These are phyloP conservation scores for Pandemis heparana DNA, from an alignment of 2,888 invertebrate genomes.

Conservation along the genomic window DNA sequence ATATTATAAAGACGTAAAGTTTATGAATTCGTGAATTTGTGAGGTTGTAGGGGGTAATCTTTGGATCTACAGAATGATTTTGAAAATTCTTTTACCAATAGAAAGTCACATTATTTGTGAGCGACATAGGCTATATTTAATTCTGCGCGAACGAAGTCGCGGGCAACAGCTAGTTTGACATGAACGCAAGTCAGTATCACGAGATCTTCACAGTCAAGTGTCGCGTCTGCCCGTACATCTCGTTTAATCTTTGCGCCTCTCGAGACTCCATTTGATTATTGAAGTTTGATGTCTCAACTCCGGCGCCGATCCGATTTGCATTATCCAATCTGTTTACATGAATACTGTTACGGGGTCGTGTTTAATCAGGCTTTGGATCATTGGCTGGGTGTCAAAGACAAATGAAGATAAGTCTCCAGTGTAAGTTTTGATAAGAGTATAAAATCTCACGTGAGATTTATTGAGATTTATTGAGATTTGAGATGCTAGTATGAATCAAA, in stretches of 20 bases:
- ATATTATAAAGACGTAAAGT: too few relatives aligned
- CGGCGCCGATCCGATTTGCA: conserved; percentile 67
- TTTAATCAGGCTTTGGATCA: conserved; percentile 9
- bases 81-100: too few relatives aligned
- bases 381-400: neutral
- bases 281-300: conserved; percentile 80
- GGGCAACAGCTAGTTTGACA: neutral
- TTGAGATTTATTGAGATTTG: too few relatives aligned
- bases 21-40: too few relatives aligned
- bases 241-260: neutral
- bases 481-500: too few relatives aligned
- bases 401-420: neutral
- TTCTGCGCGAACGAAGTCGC: too few relatives aligned
- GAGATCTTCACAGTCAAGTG: neutral
- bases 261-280: conserved; percentile 75
- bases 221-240: neutral
- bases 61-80: too few relatives aligned
- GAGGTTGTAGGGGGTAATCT: too few relatives aligned
- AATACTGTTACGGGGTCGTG: conserved; percentile 30
- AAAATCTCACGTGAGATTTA: too few relatives aligned
- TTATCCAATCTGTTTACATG: conserved; percentile 73
- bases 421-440: too few relatives aligned
- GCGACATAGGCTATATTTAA: too few relatives aligned
- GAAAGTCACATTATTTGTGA: too few relatives aligned
- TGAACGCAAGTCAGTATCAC: neutral